Evolutionary conservation across 2,797 vertebrate genomes (phyloP).

Genomic region (Gadopsis bispinosus): DNA sequence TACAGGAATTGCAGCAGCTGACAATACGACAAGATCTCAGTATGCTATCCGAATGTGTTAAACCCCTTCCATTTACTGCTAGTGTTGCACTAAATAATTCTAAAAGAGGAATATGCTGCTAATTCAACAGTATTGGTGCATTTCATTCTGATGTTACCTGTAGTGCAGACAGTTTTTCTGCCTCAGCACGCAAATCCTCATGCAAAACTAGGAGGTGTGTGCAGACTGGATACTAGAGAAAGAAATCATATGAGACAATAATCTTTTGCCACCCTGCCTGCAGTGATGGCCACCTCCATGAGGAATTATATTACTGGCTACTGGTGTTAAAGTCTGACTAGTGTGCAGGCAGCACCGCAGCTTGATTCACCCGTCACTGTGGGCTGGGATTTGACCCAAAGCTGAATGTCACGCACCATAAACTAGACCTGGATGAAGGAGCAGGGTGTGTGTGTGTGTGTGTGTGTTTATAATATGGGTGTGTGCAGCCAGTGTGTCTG

Average conservation of each 20-base stretch:
- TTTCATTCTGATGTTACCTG: background rate
- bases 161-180: too few species aligned
- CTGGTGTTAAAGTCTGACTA: slow-evolving; percentile 6
- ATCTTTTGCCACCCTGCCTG: background rate
- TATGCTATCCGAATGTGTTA: background rate
- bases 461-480: slow-evolving; percentile 7
- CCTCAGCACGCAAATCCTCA: background rate
- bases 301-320: background rate
- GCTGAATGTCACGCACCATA: slow-evolving; percentile 60
- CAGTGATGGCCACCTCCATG: background rate
- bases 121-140: background rate
- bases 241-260: background rate
- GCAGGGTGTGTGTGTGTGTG: slow-evolving; percentile 25
- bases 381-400: slow-evolving; percentile 58
- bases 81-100: background rate
- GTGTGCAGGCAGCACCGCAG: slow-evolving; percentile 23
- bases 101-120: background rate
- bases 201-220: background rate
- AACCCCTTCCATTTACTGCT: background rate
- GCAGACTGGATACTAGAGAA: background rate
- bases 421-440: slow-evolving; percentile 52
- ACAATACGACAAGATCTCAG: background rate
- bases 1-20: background rate
- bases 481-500: slow-evolving; percentile 20
- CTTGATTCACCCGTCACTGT: slow-evolving; percentile 32